These are phyloP conservation scores for Halichoerus grypus DNA, from an alignment of 2,113 vertebrate species.

Conservation along the genomic window DNA sequence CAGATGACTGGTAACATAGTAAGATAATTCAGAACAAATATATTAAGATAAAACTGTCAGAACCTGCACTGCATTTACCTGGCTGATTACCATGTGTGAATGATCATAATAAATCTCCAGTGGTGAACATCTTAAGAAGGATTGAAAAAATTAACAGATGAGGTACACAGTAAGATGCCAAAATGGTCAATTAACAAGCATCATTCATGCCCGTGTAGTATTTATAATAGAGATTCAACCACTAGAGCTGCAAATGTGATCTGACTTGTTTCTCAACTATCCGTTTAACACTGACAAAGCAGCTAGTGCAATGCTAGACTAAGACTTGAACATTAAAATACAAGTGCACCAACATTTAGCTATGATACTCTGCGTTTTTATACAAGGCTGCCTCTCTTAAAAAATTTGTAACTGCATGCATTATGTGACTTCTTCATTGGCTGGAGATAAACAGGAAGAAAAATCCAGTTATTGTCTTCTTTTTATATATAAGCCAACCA, in stretches of 20 bases:
- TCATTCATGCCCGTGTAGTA: background rate
- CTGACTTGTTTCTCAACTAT: background rate
- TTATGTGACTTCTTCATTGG: background rate
- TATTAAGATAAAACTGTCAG: slow-evolving; percentile 27
- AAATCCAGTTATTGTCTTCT: background rate
- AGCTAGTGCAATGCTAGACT: background rate
- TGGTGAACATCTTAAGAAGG: background rate
- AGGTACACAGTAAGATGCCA: background rate
- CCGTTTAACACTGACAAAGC: background rate
- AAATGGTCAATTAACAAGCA: slow-evolving; percentile 17
- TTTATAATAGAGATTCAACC: background rate
- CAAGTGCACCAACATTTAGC: background rate
- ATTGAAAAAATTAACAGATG: slow-evolving; percentile 5
- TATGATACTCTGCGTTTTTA: background rate
- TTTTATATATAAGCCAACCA: slow-evolving; percentile 18
- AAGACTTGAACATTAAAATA: slow-evolving; percentile 18
- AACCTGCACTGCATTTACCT: background rate
- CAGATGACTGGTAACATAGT: background rate
- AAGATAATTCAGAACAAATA: slow-evolving; percentile 24
- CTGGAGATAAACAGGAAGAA: background rate
- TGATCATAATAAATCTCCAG: slow-evolving; percentile 9
- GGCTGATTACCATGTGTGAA: background rate
- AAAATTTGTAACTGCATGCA: background rate
- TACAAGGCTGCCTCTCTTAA: background rate
- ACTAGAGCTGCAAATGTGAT: background rate